phyloP scores from a whole-genome alignment of 1,140 invertebrate genomes.

The Halyomorpha halys region DNA sequence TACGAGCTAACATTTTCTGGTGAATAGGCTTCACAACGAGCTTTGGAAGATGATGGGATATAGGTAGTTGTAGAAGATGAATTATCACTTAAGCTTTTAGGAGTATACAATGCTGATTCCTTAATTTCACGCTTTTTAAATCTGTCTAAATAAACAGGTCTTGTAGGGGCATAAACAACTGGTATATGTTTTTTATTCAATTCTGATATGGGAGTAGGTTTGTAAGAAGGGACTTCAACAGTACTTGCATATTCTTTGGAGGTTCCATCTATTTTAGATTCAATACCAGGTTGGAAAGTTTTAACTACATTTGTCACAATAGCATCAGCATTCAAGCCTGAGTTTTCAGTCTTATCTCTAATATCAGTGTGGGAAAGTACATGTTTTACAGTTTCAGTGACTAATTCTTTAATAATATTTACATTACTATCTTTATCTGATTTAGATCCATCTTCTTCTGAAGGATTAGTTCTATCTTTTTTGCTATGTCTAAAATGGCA shows the following conservation, averaged over 20 bases:
- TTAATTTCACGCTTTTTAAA: neutral
- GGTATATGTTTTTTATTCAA: slow-evolving; percentile 44
- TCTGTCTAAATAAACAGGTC: slow-evolving; percentile 2
- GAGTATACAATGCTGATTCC: neutral
- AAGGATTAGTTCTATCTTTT: slow-evolving; percentile 1
- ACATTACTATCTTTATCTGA: neutral
- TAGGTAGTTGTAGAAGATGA: neutral
- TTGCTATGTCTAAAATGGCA: slow-evolving; percentile 24
- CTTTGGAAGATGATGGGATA: neutral
- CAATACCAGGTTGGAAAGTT: neutral
- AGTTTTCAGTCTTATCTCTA: neutral
- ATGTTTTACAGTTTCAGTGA: slow-evolving; percentile 9
- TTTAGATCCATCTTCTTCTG: neutral
- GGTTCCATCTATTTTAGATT: neutral
- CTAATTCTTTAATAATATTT: slow-evolving; percentile 5
- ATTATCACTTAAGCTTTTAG: neutral
- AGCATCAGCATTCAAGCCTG: neutral
- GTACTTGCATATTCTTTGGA: neutral
- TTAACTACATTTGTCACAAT: slow-evolving; percentile 8
- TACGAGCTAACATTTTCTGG: neutral
- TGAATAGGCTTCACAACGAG: neutral
- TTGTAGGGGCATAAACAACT: slow-evolving; percentile 33
- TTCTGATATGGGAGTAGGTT: slow-evolving; percentile 50
- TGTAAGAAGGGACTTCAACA: slow-evolving; percentile 37
- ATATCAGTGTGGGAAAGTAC: slow-evolving; percentile 2